Conservation (phyloP, 2,888 invertebrate genomes). For the Liopterus haemorrhoidalis region DNA sequence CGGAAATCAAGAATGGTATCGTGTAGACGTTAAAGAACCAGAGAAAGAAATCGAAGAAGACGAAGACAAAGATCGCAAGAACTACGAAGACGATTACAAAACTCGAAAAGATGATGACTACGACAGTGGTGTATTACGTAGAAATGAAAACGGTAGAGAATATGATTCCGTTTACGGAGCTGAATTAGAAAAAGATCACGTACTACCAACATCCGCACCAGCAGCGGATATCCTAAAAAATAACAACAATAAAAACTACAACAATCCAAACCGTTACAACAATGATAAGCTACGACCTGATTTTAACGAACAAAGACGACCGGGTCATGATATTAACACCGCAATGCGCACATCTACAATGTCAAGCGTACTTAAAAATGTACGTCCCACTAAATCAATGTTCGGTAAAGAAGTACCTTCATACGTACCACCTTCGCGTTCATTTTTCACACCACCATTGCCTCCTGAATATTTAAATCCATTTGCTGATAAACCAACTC, state of each 20-base stretch:
- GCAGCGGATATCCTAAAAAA: slow-evolving; percentile 74
- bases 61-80: too few relatives aligned
- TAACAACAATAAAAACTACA: slow-evolving; percentile 69
- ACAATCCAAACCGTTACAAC: slow-evolving; percentile 60
- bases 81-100: too few relatives aligned
- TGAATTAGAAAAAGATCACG: slow-evolving; percentile 68
- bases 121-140: too few relatives aligned
- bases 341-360: slow-evolving; percentile 40
- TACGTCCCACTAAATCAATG: slow-evolving; percentile 55
- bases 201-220: slow-evolving; percentile 67
- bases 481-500: slow-evolving; percentile 82
- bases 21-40: slow-evolving; percentile 43
- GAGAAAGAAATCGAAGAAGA: slow-evolving; percentile 24
- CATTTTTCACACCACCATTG: slow-evolving; percentile 71
- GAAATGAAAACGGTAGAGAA: slow-evolving; percentile 34
- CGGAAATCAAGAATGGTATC: slow-evolving; percentile 43
- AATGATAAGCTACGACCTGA: slow-evolving; percentile 45
- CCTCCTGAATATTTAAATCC: slow-evolving; percentile 80
- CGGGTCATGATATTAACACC: slow-evolving; percentile 6
- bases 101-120: too few relatives aligned
- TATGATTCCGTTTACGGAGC: slow-evolving; percentile 53
- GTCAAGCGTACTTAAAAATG: slow-evolving; percentile 56
- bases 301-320: slow-evolving; percentile 10
- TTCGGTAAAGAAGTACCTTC: slow-evolving; percentile 68
- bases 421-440: slow-evolving; percentile 74